Evolutionary conservation across 2,888 invertebrate species (phyloP), one percentile per base, ranked within the genome.

Genomic region (Sinodicranocentrus sp.): DNA sequence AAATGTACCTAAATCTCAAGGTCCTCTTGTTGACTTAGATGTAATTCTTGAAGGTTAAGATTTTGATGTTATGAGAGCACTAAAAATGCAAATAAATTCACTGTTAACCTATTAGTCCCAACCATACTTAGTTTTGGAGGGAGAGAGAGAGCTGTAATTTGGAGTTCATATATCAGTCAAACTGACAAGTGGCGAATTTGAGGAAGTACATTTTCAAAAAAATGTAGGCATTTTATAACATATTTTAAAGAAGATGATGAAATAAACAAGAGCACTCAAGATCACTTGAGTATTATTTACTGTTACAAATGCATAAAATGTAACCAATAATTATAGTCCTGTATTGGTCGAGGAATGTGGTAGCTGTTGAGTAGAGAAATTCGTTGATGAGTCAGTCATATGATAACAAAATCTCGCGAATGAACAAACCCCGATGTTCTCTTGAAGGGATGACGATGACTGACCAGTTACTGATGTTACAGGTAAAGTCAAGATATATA

Each of bases 101-200:
- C n/a, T 48, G 13, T 10, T 48, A n/a, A 48, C n/a, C 5, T 10
- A 15, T 48, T 3, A 48, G n/a, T 33, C 13, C 48, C 2, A 48
- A 48, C 48, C 48, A 48, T 10, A 48, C 5, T 48, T 3, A 48
- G 48, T 48, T 10, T 5, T 48, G 48, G 2, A 48, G 6, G 15
- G 6, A 13, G 5, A 13, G 13, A 39, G 39, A 54, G 54, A 21
- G 48, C 61, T 61, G 19, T 33, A 61, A 26, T 61, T 61, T 61
- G 13, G 2, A 61, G 23, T 28, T 28, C 28, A 61, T 61, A 61
- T 61, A 61, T 61, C 28, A 61, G 33, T 61, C 61, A 61, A 61
- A 26, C n/a, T 61, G 61, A 61, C 61, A 61, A 28, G 1, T 61
- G 21, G 61, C 25, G 61, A 61, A 28, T 28, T 26, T 61, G 28